Conservation (phyloP, 2,113 vertebrate species). For the Castor canadensis region DNA sequence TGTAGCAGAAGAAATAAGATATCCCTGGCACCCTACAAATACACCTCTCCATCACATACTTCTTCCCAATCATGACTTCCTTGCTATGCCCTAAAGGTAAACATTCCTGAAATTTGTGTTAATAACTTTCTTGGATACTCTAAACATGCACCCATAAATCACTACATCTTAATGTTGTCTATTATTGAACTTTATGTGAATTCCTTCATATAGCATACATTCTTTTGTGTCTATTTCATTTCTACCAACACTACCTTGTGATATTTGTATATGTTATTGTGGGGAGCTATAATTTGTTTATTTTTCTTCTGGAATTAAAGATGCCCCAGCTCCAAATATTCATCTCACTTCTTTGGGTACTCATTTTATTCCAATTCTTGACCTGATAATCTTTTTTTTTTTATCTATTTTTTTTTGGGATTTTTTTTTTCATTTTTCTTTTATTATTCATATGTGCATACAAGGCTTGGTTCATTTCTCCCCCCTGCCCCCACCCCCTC, state of each 20-base stretch:
- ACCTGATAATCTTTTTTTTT: not conserved
- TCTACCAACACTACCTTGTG: not conserved
- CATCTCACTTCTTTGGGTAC: not conserved
- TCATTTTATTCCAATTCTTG: not conserved
- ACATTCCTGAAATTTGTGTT: not conserved
- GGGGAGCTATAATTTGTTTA: not conserved
- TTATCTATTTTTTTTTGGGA: too few relatives aligned
- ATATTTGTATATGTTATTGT: not conserved
- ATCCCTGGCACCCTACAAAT: not conserved
- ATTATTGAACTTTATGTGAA: not conserved
- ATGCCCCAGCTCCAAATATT: not conserved
- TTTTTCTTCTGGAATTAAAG: not conserved
- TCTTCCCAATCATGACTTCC: not conserved
- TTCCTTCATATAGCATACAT: not conserved
- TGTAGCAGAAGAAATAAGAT: not conserved
- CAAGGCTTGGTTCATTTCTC: too few relatives aligned
- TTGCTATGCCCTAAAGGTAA: not conserved
- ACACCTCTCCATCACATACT: too few relatives aligned
- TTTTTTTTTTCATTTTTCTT: too few relatives aligned
- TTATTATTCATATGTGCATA: too few relatives aligned
- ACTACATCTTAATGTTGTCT: not conserved
- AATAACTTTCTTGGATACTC: not conserved
- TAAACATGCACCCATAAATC: not conserved
- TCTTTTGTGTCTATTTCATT: not conserved
- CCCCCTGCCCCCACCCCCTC: too few relatives aligned